phyloP scores from a whole-genome alignment of 2,797 vertebrate species.

The Poeciliopsis infans region DNA sequence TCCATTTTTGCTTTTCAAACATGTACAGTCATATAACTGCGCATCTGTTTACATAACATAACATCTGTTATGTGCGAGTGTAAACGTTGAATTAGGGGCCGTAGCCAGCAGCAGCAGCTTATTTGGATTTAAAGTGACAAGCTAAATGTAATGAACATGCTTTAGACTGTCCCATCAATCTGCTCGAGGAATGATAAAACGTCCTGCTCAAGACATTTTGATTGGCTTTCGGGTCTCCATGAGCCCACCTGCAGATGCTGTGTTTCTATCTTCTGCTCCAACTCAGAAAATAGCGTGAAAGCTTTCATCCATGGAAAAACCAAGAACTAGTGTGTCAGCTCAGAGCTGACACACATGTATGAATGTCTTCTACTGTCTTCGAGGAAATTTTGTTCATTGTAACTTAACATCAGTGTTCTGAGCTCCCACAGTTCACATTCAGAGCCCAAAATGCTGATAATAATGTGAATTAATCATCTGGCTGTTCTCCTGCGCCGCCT shows the following conservation, averaged over 20 bases:
- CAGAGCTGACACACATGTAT: conserved; percentile 36
- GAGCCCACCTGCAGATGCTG: not conserved
- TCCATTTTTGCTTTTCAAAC: too few relatives aligned
- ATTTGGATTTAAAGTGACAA: too few relatives aligned
- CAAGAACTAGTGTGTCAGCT: not conserved
- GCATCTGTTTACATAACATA: too few relatives aligned
- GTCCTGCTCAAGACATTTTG: not conserved
- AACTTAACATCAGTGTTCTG: conserved; percentile 47
- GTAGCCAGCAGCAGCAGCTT: too few relatives aligned
- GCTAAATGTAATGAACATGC: too few relatives aligned
- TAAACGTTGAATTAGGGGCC: too few relatives aligned
- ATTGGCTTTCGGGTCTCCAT: not conserved
- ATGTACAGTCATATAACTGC: too few relatives aligned
- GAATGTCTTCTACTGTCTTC: conserved; percentile 24
- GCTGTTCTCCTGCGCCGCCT: not conserved
- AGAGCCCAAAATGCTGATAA: not conserved
- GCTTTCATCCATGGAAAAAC: not conserved
- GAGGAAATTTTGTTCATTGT: conserved; percentile 48
- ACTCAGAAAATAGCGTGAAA: not conserved
- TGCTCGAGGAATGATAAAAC: not conserved
- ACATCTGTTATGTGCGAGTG: too few relatives aligned
- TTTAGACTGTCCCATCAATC: too few relatives aligned
- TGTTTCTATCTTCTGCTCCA: not conserved
- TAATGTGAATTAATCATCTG: conserved; percentile 27
- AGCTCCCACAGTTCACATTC: conserved; percentile 10